Base-by-base conservation (phyloP, 2,113 vertebrate genomes). In the Alouatta palliata region DNA sequence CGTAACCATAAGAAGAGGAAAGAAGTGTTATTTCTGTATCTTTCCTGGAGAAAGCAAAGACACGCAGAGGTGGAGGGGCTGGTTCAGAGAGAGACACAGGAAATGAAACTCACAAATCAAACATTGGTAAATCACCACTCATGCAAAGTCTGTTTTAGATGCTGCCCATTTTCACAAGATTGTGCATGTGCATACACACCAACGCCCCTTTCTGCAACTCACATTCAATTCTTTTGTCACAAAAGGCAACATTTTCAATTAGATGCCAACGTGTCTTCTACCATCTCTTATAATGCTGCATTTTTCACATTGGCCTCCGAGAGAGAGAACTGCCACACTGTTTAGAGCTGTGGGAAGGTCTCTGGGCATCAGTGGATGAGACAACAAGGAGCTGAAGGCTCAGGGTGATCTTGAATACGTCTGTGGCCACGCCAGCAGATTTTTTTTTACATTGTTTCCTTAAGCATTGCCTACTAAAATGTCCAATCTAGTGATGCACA, bases 181-280 rank as follows among this genome's bases (percentile, higher is more conserved):
- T 37, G 0, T 2, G 32, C 3, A 3, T 4, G 5, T 0, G 1
- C 49, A 11, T 16, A 43, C 25, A 25, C 40, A 58, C n/a, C 17
- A 49, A n/a, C 20, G 40, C n/a, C 75, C 25, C 1, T 32, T 56
- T 54, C 27, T 92, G 54, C 32, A 87, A 77, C 23, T 21, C 64
- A 61, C 30, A 73, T 88, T 43, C 17, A 66, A 23, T 43, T 71
- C 68, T 75, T 83, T 45, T 43, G 23, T 76, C 21, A 82, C 37
- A 80, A 66, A 23, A 58, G 35, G 35, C 21, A 87, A 70, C 6
- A 9, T 70, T 83, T 94, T 70, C 54, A 58, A 77, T 76, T 43
- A 87, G 54, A 68, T 76, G 35, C 35, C 68, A 49, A 61, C 5
- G 30, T 93, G 17, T 37, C 56, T 86, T 85, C 68, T 45, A 19